phyloP scores from a whole-genome alignment of 2,888 invertebrate genomes.

The Drosophila nigritarsus region DNA sequence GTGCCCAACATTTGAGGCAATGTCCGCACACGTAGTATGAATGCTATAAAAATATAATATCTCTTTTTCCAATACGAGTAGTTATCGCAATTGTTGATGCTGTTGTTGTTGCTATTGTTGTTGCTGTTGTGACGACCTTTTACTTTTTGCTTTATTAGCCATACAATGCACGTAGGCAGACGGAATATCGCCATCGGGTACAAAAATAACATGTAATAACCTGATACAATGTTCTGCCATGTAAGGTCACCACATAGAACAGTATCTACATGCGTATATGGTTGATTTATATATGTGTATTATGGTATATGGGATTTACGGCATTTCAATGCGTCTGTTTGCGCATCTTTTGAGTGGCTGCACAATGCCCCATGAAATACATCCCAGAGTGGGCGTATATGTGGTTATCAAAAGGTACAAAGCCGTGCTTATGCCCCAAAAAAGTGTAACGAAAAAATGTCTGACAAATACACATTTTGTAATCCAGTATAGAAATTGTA shows the following conservation, averaged over 20 bases:
- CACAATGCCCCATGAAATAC: constrained; percentile 25
- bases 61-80: constrained; percentile 48
- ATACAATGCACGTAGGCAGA: constrained; percentile 75
- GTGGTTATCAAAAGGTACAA: constrained; percentile 58
- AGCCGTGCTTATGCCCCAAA: constrained; percentile 40
- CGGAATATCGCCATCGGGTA: constrained; percentile 47
- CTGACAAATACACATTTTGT: constrained; percentile 48
- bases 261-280: constrained; percentile 11
- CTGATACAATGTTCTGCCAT: constrained; percentile 39
- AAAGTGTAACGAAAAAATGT: constrained; percentile 33
- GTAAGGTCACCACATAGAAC: constrained; percentile 18
- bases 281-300: constrained; percentile 14
- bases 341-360: constrained; percentile 47
- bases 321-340: constrained; percentile 55
- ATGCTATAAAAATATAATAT: constrained; percentile 61
- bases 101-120: background rate
- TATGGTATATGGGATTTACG: constrained; percentile 40
- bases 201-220: constrained; percentile 57
- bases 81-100: constrained; percentile 36
- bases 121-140: constrained; percentile 16
- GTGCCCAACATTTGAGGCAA: constrained; percentile 47
- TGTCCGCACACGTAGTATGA: constrained; percentile 10
- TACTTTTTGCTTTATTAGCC: constrained; percentile 74
- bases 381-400: constrained; percentile 50
- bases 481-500: constrained; percentile 16